Conservation (phyloP, 2,888 invertebrate genomes). For the Deladenus siricidicola region DNA sequence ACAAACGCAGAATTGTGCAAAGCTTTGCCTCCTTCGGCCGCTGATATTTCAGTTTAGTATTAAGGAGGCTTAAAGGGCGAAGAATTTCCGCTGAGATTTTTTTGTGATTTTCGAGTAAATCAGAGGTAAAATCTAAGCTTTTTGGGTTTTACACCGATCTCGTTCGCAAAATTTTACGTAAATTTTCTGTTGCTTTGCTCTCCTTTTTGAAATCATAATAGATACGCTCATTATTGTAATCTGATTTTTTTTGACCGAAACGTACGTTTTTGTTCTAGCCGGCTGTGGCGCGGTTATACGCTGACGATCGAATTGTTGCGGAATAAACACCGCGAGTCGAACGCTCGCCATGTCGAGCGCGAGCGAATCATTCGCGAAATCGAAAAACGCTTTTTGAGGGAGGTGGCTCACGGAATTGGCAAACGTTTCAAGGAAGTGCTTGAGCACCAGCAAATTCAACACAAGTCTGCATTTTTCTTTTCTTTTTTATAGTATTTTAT, state of each 20-base stretch:
- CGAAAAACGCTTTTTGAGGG: conserved; percentile 57
- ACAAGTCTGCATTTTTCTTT: conserved; percentile 14
- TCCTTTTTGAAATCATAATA: background rate
- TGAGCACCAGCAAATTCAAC: conserved; percentile 24
- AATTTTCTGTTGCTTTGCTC: too few relatives aligned
- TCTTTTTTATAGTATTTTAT: background rate
- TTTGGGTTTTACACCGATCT: background rate
- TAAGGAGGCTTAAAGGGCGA: too few relatives aligned
- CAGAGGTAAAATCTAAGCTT: too few relatives aligned
- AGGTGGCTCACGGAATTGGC: conserved; percentile 10
- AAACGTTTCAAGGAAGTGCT: conserved; percentile 21
- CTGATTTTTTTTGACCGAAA: conserved; percentile 5
- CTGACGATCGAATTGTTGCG: conserved; percentile 59
- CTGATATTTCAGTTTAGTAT: too few relatives aligned
- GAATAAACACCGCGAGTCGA: conserved; percentile 66
- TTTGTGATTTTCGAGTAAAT: too few relatives aligned
- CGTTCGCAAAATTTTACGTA: background rate
- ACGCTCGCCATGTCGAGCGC: conserved; percentile 64
- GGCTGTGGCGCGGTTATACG: conserved; percentile 36
- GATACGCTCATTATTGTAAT: background rate
- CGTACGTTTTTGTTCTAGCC: conserved; percentile 19
- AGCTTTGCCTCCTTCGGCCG: too few relatives aligned
- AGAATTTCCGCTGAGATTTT: too few relatives aligned
- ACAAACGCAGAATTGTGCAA: too few relatives aligned
- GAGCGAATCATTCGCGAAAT: conserved; percentile 56